Evolutionary conservation across 2,113 vertebrate species (phyloP).

Genomic region (Eulemur rufifrons): DNA sequence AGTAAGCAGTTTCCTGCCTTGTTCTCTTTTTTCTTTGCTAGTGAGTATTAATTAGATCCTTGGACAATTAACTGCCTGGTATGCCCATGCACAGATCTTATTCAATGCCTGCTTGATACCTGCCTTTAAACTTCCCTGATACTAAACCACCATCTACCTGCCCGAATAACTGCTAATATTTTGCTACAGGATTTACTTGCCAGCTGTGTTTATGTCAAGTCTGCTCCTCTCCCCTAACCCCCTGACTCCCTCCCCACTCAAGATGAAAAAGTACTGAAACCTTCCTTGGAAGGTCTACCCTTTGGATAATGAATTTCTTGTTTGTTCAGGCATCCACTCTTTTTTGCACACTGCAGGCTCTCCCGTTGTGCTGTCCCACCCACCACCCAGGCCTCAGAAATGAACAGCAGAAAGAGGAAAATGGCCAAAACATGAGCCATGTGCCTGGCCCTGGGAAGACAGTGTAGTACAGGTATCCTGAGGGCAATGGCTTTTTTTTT

Average conservation of each 20-base stretch:
- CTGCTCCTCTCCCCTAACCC: not conserved
- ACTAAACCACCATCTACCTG: not conserved
- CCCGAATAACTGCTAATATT: not conserved
- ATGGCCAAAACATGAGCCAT: not conserved
- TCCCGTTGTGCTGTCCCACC: not conserved
- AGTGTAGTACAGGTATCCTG: not conserved
- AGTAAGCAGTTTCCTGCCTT: not conserved
- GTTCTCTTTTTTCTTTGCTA: constrained; percentile 23
- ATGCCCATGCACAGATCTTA: not conserved
- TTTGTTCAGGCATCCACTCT: not conserved
- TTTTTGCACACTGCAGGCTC: not conserved
- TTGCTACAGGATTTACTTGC: not conserved
- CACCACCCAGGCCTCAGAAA: not conserved
- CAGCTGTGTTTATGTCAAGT: not conserved
- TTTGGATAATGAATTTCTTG: not conserved
- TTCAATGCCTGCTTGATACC: not conserved
- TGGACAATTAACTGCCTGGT: not conserved
- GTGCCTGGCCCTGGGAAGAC: not conserved
- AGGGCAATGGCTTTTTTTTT: not conserved
- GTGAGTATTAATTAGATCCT: not conserved
- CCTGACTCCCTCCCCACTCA: not conserved
- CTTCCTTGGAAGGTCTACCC: not conserved
- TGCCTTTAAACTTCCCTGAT: not conserved
- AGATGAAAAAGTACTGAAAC: not conserved
- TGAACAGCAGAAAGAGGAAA: not conserved